Evolutionary conservation across 2,113 vertebrate genomes (phyloP).

Genomic region (Crotalus tigris): DNA sequence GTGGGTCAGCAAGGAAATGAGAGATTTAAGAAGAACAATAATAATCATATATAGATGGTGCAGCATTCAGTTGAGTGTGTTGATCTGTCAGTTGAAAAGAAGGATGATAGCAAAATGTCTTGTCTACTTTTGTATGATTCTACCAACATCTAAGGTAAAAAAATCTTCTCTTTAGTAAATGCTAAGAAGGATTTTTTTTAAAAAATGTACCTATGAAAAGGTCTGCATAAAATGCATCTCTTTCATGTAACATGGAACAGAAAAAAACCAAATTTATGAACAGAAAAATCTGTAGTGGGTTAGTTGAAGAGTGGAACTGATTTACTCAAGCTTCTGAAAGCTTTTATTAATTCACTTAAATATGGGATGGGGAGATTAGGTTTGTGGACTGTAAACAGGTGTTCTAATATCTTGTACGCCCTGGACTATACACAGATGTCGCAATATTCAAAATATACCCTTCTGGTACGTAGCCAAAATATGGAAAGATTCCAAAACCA

Average conservation of each 20-base stretch:
- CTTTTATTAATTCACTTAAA: neutral
- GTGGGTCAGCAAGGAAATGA: neutral
- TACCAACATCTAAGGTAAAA: neutral
- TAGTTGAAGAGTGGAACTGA: neutral
- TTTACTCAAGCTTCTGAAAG: neutral
- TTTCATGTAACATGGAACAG: neutral
- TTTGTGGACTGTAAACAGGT: neutral
- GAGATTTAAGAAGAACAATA: neutral
- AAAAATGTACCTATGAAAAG: neutral
- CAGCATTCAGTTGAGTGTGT: neutral
- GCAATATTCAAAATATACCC: neutral
- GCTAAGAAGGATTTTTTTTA: neutral
- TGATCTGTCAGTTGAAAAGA: neutral
- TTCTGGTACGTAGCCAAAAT: neutral
- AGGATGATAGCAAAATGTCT: neutral
- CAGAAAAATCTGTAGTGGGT: neutral
- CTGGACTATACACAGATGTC: neutral
- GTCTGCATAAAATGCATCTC: neutral
- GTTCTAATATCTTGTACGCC: neutral
- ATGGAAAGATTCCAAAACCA: neutral
- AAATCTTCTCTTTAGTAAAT: neutral
- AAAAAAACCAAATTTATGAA: neutral
- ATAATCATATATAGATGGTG: neutral
- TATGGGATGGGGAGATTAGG: neutral
- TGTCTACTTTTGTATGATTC: neutral